Evolutionary conservation across 2,797 vertebrate species (phyloP).

Genomic region (Sternotherus odoratus): DNA sequence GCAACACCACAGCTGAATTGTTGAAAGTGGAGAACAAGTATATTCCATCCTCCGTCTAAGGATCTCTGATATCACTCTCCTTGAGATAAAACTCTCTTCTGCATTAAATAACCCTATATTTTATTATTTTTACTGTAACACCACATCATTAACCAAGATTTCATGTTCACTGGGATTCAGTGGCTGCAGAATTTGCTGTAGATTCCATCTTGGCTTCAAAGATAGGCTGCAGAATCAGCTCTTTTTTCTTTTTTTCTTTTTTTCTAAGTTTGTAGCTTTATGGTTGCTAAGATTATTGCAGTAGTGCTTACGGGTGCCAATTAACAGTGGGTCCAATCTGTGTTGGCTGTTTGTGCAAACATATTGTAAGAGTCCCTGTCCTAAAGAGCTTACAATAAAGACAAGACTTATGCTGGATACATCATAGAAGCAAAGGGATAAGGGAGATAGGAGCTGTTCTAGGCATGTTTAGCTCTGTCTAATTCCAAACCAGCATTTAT

Average conservation of each 20-base stretch:
- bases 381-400: neutral
- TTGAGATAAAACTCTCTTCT: slow-evolving; percentile 65
- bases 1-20: slow-evolving; percentile 37
- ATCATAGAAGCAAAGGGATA: neutral
- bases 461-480: neutral
- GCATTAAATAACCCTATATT: slow-evolving; percentile 61
- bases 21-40: slow-evolving; percentile 28
- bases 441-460: neutral
- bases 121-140: neutral
- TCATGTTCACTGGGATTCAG: slow-evolving; percentile 40
- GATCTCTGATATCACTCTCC: slow-evolving; percentile 60
- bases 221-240: neutral
- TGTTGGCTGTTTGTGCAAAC: neutral
- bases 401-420: neutral
- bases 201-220: neutral
- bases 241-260: neutral
- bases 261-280: neutral
- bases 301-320: neutral
- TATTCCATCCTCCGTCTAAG: slow-evolving; percentile 32
- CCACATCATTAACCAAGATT: slow-evolving; percentile 24
- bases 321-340: neutral
- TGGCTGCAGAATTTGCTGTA: neutral
- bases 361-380: accelerated
- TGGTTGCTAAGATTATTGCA: neutral
- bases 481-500: neutral